Conservation (phyloP, 1,140 invertebrate genomes). For the Caenorhabditis briggsae region DNA sequence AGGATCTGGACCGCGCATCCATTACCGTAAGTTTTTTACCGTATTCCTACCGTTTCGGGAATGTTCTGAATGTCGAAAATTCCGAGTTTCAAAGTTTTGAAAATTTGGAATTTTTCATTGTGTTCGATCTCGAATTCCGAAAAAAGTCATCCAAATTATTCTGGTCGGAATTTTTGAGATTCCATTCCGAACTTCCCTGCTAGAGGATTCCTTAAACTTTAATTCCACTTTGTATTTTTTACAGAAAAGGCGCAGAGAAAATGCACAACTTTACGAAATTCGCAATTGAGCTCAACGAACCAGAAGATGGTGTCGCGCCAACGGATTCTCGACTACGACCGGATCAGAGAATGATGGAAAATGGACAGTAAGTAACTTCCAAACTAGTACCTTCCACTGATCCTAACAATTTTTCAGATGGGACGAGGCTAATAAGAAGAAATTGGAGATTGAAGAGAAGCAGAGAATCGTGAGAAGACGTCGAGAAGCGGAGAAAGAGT, state of each 20-base stretch:
- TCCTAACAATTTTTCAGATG: constrained; percentile 80
- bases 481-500: constrained; percentile 73
- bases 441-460: constrained; percentile 92
- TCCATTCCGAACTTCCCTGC: too few relatives aligned
- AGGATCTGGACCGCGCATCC: constrained; percentile 88
- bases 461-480: constrained; percentile 81
- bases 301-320: constrained; percentile 90
- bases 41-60: too few relatives aligned
- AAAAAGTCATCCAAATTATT: too few relatives aligned
- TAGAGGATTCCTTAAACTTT: not conserved
- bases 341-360: constrained; percentile 97
- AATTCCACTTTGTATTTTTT: not conserved
- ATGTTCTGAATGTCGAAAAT: too few relatives aligned
- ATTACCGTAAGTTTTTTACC: constrained; percentile 81
- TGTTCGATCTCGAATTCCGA: too few relatives aligned
- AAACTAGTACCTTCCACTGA: too few relatives aligned
- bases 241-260: constrained; percentile 83
- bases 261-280: constrained; percentile 95
- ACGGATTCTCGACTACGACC: constrained; percentile 93
- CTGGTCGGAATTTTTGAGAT: too few relatives aligned
- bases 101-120: too few relatives aligned
- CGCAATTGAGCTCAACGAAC: constrained; percentile 95
- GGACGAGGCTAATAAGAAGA: constrained; percentile 94
- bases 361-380: constrained; percentile 81
- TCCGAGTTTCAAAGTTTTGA: too few relatives aligned